These are phyloP conservation scores for Hippasteria phrygiana DNA, from an alignment of 53 echinoderm and acorn worm genomes.

Conservation along the genomic window DNA sequence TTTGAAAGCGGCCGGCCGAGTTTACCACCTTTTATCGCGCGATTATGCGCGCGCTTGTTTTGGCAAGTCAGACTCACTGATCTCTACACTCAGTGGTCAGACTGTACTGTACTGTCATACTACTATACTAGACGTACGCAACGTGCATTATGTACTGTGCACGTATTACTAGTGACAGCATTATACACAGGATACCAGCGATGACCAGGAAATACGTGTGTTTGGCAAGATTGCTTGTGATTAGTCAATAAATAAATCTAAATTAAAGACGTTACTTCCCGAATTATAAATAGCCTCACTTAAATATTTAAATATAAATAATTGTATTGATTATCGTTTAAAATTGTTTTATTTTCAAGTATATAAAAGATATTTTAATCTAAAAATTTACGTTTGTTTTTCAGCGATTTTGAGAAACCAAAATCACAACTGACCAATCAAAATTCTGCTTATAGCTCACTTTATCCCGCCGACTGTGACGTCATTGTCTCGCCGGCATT, in stretches of 20 bases:
- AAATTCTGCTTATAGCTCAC: not conserved
- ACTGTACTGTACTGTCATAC: too few relatives aligned
- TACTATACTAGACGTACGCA: not conserved
- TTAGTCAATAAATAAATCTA: conserved; percentile 7
- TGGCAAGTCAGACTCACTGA: too few relatives aligned
- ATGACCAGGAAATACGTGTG: conserved; percentile 8
- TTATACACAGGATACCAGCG: not conserved
- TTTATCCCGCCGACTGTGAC: conserved; percentile 67
- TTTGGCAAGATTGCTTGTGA: not conserved
- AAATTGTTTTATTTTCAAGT: not conserved
- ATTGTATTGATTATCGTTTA: not conserved
- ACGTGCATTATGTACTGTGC: not conserved
- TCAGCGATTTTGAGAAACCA: not conserved
- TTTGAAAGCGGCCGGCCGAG: too few relatives aligned
- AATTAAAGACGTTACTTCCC: not conserved
- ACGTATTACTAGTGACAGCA: not conserved
- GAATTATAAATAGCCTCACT: not conserved
- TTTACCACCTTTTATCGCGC: too few relatives aligned
- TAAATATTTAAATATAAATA: not conserved
- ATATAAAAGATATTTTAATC: not conserved
- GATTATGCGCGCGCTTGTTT: too few relatives aligned
- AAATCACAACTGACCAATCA: conserved; percentile 38
- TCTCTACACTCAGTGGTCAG: too few relatives aligned
- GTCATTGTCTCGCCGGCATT: conserved; percentile 97
- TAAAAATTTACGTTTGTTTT: not conserved